Evolutionary conservation across 2,113 vertebrate species (phyloP).

Genomic region (Talpa occidentalis): DNA sequence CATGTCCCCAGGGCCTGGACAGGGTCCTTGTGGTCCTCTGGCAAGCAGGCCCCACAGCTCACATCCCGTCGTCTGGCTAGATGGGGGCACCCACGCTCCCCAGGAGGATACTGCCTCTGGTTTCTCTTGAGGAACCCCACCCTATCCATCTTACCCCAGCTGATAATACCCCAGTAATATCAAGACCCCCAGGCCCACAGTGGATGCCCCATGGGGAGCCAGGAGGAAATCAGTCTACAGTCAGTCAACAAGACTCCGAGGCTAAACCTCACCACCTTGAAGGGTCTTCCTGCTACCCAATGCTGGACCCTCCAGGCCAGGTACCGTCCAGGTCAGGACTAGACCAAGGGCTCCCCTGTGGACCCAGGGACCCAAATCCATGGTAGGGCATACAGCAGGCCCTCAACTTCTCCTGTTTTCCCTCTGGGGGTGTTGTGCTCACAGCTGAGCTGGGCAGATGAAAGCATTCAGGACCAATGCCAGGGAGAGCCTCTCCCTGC

Average conservation of each 20-base stretch:
- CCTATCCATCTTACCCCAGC: too few relatives aligned
- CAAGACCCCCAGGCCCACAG: too few relatives aligned
- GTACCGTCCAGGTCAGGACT: background rate
- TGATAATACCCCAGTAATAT: too few relatives aligned
- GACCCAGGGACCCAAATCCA: background rate
- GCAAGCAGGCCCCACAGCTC: rapidly evolving
- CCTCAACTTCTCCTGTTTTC: rapidly evolving
- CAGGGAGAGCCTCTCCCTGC: too few relatives aligned
- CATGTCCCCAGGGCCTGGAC: background rate
- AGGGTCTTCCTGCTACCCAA: background rate
- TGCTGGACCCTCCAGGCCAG: background rate
- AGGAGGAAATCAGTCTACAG: too few relatives aligned
- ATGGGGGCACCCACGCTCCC: background rate
- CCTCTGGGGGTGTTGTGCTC: background rate
- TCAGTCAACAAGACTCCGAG: background rate
- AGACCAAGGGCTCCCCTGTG: background rate
- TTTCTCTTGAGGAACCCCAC: background rate
- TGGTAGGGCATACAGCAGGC: background rate
- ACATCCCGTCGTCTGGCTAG: background rate
- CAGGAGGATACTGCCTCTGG: background rate
- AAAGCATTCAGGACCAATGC: background rate
- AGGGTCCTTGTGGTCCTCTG: background rate
- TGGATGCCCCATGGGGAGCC: background rate
- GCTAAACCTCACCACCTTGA: background rate
- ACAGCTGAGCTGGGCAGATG: background rate